These are phyloP conservation scores for Scomber colias DNA, from an alignment of 2,113 vertebrate genomes.

Conservation along the genomic window DNA sequence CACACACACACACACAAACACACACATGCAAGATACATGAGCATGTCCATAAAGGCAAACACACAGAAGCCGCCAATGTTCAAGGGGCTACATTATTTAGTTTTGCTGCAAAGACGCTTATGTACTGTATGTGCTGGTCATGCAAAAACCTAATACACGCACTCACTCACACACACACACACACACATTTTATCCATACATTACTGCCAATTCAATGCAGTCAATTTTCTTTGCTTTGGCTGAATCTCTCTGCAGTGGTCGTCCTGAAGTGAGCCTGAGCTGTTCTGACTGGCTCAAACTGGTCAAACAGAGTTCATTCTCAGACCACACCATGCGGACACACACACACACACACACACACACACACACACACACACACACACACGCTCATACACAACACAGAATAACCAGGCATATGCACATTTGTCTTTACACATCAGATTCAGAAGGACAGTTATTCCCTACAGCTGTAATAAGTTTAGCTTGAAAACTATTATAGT, in stretches of 20 bases:
- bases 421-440: slow-evolving; percentile 10
- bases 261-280: slow-evolving; percentile 21
- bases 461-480: slow-evolving; percentile 3
- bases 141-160: background rate
- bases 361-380: no score
- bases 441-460: slow-evolving; percentile 6
- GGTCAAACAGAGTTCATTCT: slow-evolving; percentile 51
- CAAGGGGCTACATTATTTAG: background rate
- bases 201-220: slow-evolving; percentile 56
- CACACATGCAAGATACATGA: slow-evolving; percentile 3
- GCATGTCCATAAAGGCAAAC: slow-evolving; percentile 40
- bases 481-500: background rate
- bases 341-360: slow-evolving; percentile 9
- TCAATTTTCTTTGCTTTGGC: slow-evolving; percentile 29
- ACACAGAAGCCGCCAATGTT: background rate
- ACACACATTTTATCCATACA: slow-evolving; percentile 22
- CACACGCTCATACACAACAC: no score
- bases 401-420: background rate
- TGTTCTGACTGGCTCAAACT: slow-evolving; percentile 31
- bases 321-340: background rate
- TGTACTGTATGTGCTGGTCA: background rate
- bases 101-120: background rate
- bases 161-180: slow-evolving; percentile 2
- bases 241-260: slow-evolving; percentile 38
- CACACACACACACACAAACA: slow-evolving; percentile 8